These are phyloP conservation scores for Agriopis marginaria DNA, from an alignment of 2,888 invertebrate genomes.

Conservation along the genomic window DNA sequence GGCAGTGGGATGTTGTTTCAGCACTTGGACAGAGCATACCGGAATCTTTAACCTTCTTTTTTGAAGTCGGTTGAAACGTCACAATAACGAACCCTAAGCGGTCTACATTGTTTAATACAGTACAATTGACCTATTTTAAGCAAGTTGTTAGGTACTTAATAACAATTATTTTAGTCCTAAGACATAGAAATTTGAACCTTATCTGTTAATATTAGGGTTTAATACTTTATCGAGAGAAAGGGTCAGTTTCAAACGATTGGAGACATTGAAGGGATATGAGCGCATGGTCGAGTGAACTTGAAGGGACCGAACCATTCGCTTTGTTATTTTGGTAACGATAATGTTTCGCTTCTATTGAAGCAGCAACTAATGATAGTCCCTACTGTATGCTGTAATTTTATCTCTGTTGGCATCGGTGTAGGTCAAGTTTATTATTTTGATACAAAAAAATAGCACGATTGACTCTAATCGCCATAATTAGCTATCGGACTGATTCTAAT, in stretches of 20 bases:
- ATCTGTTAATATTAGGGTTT: neutral
- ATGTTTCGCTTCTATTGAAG: constrained; percentile 16
- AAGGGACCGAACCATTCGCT: constrained; percentile 18
- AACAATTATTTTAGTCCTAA: neutral
- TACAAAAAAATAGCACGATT: too few species aligned
- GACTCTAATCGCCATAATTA: too few species aligned
- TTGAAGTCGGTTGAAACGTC: too few species aligned
- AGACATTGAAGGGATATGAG: constrained; percentile 20
- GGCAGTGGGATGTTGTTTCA: too few species aligned
- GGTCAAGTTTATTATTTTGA: too few species aligned
- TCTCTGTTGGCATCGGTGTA: too few species aligned
- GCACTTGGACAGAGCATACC: too few species aligned
- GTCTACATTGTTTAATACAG: neutral
- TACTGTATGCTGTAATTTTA: neutral
- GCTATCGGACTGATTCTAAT: too few species aligned
- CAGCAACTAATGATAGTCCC: neutral
- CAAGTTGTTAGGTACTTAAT: constrained; percentile 4
- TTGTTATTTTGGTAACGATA: constrained; percentile 19
- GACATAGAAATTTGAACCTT: neutral
- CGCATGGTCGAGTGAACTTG: constrained; percentile 17
- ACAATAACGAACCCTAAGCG: constrained; percentile 1
- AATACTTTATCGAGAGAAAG: neutral
- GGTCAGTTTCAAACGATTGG: constrained; percentile 19
- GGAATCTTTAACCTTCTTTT: too few species aligned
- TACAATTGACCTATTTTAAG: constrained; percentile 2